Evolutionary conservation across 2,113 vertebrate genomes (phyloP).

Genomic region (Nothocercus nigrocapillus): DNA sequence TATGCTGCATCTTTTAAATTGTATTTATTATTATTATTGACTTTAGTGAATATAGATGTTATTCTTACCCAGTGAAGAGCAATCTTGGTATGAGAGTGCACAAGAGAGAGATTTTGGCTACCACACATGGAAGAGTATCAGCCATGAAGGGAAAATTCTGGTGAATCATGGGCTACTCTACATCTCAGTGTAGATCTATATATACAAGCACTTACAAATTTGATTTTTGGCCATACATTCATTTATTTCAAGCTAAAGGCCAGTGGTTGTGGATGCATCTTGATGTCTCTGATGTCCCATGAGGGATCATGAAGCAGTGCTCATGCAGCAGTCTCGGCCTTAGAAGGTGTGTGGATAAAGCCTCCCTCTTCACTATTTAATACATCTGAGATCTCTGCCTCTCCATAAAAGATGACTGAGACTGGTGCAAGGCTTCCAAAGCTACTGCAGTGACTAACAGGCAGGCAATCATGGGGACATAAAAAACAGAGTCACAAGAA

Average conservation of each 20-base stretch:
- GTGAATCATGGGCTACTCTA: not conserved
- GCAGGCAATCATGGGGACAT: not conserved
- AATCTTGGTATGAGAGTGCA: not conserved
- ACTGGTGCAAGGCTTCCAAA: not conserved
- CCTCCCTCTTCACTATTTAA: not conserved
- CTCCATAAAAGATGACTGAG: not conserved
- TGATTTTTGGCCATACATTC: not conserved
- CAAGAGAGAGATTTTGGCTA: not conserved
- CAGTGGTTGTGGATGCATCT: not conserved
- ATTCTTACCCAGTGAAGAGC: not conserved
- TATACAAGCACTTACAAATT: not conserved
- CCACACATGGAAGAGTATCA: not conserved
- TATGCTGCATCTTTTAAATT: not conserved
- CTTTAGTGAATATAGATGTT: not conserved
- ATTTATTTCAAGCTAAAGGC: not conserved
- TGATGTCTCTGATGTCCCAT: not conserved
- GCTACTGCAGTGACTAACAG: not conserved
- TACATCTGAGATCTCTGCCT: not conserved
- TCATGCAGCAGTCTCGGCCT: not conserved
- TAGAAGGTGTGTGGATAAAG: fast-evolving
- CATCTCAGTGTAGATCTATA: not conserved
- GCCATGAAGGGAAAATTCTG: too few relatives aligned
- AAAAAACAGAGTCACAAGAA: not conserved
- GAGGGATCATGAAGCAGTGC: not conserved
- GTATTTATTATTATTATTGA: not conserved